Evolutionary conservation across 2,797 vertebrate species (phyloP), one percentile per base, ranked within the genome.

Genomic region (Channa striata): DNA sequence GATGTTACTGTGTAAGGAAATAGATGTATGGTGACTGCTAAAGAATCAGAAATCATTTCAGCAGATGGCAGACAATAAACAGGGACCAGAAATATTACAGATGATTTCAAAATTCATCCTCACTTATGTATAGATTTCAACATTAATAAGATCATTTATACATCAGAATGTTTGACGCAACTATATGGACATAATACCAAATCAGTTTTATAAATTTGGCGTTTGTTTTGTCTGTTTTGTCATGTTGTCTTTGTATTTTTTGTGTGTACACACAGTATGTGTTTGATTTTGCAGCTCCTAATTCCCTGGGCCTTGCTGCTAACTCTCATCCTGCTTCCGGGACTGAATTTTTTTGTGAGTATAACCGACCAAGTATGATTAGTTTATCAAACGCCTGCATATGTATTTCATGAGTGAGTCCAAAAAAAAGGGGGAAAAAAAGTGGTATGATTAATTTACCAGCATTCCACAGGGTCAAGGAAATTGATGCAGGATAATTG

Each of bases 401-500:
- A 90, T 95, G 92, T 93, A 91, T 93, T 92, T 92, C 86, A 91
- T 64, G 67, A 89, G 87, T 88, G 83, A 82, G 84, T 83, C 80
- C 88, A 82, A 91, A 79, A 74, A 69, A 69, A 57, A 78, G 83
- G 6, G 25, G 25, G 6, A 79, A 78, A 70, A 83, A 73, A 79
- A 85, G 78, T 84, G 70, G 64, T 89, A 94, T 95, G 92, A 94
- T 95, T 95, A 95, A 95, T 95, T 94, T 93, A 95, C 89, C 91
- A 93, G 91, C 88, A 81, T 92, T 94, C 93, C 88, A 72, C 91
- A 90, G 92, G 94, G 94, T 94, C 94, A 94, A 93, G 92, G 89
- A 93, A 92, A 93, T 93, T 95, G 94, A 95, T 95, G 93, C 92
- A 77, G 89, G 89, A 91, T 95, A 95, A 95, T 95, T 95, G 94